phyloP scores from a whole-genome alignment of 2,797 vertebrate genomes.

The Scolopax rusticola region DNA sequence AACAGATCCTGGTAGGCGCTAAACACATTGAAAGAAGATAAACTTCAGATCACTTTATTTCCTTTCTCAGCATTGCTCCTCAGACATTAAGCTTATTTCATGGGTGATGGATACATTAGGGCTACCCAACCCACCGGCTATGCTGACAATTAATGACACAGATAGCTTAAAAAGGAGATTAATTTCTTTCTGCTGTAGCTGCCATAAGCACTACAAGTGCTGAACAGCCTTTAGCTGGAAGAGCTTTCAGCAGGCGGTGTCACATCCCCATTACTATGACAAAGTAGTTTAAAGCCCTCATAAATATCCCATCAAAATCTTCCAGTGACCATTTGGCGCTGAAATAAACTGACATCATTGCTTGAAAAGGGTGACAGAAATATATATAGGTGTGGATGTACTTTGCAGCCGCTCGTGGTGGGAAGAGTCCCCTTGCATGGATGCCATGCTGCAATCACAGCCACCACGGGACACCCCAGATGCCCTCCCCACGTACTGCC shows the following conservation, averaged over 20 bases:
- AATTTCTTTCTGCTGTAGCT: not conserved
- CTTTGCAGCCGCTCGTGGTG: not conserved
- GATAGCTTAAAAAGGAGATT: not conserved
- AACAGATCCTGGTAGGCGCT: not conserved
- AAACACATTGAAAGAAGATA: not conserved
- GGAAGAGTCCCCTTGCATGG: not conserved
- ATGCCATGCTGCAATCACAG: fast-evolving
- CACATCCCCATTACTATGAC: not conserved
- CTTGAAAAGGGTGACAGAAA: not conserved
- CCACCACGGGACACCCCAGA: fast-evolving
- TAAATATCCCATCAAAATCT: not conserved
- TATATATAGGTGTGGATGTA: not conserved
- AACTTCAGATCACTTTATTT: not conserved
- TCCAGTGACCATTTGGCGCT: not conserved
- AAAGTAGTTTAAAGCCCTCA: not conserved
- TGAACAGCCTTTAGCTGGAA: not conserved
- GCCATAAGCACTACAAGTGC: fast-evolving
- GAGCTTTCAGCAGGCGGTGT: not conserved
- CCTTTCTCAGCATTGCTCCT: not conserved
- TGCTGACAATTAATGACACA: not conserved
- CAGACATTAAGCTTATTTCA: not conserved
- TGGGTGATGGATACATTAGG: not conserved
- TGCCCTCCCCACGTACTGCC: not conserved
- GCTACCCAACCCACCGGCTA: not conserved
- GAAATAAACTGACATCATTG: not conserved